Evolutionary conservation across 2,888 invertebrate genomes (phyloP).

Genomic region (Rotaria sp.): DNA sequence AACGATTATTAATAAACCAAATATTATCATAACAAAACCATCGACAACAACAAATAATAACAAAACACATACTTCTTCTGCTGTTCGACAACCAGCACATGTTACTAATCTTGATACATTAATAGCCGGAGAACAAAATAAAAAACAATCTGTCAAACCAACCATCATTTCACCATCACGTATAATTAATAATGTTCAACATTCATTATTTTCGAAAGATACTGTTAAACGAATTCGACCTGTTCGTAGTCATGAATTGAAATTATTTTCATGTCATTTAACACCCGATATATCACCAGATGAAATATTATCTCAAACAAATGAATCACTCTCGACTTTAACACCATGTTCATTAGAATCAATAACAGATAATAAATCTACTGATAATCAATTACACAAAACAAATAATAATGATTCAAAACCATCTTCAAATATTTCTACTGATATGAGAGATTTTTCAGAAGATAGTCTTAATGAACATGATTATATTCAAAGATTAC

Average conservation of each 20-base stretch:
- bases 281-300: background rate
- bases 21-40: background rate
- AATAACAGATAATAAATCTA: background rate
- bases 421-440: background rate
- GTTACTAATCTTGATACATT: background rate
- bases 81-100: background rate
- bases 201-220: background rate
- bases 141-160: background rate
- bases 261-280: background rate
- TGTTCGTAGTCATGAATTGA: conserved; percentile 20
- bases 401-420: background rate
- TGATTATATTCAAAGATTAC: background rate
- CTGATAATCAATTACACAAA: background rate
- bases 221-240: background rate
- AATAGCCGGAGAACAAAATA: background rate
- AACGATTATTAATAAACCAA: background rate
- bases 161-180: background rate
- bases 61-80: background rate
- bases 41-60: background rate
- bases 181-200: background rate
- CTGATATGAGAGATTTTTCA: background rate
- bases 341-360: background rate
- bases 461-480: conserved; percentile 15
- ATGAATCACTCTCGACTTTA: background rate
- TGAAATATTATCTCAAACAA: background rate